Evolutionary conservation across 2,888 invertebrate genomes (phyloP).

Genomic region (Drosophila eohydei): DNA sequence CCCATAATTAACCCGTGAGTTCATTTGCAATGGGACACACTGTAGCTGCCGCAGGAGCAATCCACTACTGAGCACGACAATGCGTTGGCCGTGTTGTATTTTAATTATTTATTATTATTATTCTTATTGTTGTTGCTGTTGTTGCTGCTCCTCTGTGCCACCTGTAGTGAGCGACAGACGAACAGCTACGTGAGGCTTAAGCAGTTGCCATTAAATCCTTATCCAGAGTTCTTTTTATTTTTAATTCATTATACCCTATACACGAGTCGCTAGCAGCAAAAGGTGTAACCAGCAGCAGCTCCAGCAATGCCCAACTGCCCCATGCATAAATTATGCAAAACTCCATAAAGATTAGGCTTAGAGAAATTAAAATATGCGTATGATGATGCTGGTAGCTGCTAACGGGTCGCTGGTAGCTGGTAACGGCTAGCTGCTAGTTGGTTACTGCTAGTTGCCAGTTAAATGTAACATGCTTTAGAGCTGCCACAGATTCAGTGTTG

Average conservation of each 20-base stretch:
- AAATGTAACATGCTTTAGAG: not conserved
- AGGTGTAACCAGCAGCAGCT: not conserved
- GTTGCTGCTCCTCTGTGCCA: slow-evolving; percentile 15
- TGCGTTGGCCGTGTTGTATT: slow-evolving; percentile 41
- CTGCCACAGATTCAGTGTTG: not conserved
- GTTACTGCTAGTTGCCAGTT: not conserved
- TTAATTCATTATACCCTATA: slow-evolving; percentile 29
- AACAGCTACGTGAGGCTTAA: slow-evolving; percentile 24
- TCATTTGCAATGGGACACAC: slow-evolving; percentile 41
- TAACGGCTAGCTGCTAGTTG: not conserved
- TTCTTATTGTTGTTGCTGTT: slow-evolving; percentile 33
- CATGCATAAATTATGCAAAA: slow-evolving; percentile 3
- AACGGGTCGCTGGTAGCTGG: too few species aligned
- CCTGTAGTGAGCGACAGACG: slow-evolving; percentile 8
- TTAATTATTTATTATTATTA: slow-evolving; percentile 58
- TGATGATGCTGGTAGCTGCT: not conserved
- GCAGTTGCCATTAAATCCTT: slow-evolving; percentile 38
- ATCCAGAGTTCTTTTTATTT: slow-evolving; percentile 6
- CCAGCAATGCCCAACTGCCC: not conserved
- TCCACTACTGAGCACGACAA: slow-evolving; percentile 17
- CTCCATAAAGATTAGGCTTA: slow-evolving; percentile 6
- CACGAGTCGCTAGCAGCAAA: too few species aligned
- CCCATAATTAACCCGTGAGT: slow-evolving; percentile 67
- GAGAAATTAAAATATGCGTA: slow-evolving; percentile 3
- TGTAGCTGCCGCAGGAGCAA: not conserved